Conservation (phyloP, 1,140 invertebrate genomes). For the Chrysopa pallens region DNA sequence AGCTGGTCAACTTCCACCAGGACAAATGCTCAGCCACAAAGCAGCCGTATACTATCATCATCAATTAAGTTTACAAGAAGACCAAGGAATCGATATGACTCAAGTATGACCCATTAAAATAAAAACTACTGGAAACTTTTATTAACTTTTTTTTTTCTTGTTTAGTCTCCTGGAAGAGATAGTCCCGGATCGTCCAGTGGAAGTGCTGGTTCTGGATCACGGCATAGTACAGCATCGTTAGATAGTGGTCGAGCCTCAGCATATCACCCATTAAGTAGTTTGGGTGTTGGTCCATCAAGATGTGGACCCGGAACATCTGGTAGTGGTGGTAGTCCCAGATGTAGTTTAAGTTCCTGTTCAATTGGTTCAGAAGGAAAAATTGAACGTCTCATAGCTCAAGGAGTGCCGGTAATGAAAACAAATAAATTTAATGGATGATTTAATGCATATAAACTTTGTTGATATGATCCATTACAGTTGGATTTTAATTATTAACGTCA, state of each 20-base stretch:
- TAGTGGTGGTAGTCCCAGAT: slow-evolving; percentile 27
- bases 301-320: slow-evolving; percentile 23
- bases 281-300: slow-evolving; percentile 7
- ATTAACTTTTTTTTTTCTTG: slow-evolving; percentile 6
- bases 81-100: slow-evolving; percentile 52
- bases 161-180: slow-evolving; percentile 69
- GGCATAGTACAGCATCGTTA: slow-evolving; percentile 80
- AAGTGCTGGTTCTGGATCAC: slow-evolving; percentile 49
- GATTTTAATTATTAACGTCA: not conserved
- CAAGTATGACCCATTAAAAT: slow-evolving; percentile 26
- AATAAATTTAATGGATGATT: not conserved
- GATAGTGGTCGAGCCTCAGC: slow-evolving; percentile 81
- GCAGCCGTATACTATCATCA: slow-evolving; percentile 55
- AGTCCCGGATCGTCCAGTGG: slow-evolving; percentile 77
- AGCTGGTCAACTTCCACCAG: slow-evolving; percentile 21
- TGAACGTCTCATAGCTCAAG: slow-evolving; percentile 42
- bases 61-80: slow-evolving; percentile 50
- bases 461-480: not conserved
- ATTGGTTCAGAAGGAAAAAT: slow-evolving; percentile 45
- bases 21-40: slow-evolving; percentile 43
- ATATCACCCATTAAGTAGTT: slow-evolving; percentile 25
- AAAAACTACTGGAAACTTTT: not conserved
- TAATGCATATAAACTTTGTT: not conserved
- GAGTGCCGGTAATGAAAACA: slow-evolving; percentile 30
- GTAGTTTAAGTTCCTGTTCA: slow-evolving; percentile 46